Percentiles rank a stretch among this genome's conserved stretches.
Conservation (phyloP, 1,140 invertebrate genomes). For the Zaprionus taronus region DNA sequence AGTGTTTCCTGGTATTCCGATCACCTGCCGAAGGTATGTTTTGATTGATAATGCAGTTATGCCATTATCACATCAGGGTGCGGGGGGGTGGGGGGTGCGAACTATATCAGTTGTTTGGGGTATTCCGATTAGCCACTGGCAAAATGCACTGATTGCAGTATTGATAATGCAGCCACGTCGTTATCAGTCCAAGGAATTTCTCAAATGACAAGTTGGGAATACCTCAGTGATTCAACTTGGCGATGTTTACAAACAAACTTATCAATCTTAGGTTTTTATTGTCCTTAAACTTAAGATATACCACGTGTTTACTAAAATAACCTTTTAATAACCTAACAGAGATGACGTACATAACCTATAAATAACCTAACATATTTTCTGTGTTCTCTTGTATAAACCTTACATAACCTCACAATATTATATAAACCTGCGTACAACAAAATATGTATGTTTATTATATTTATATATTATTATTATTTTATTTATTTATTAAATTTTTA, state of each 20-base stretch:
- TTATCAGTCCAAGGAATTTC: background rate
- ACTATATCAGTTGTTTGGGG: background rate
- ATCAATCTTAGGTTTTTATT: background rate
- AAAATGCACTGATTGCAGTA: constrained; percentile 14
- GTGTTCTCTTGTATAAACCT: background rate
- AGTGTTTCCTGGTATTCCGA: constrained; percentile 1
- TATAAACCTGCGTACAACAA: background rate
- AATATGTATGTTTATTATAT: too few relatives aligned
- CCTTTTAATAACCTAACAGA: too few relatives aligned
- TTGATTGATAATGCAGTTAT: background rate
- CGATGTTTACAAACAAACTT: background rate
- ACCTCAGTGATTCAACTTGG: background rate
- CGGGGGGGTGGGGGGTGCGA: too few relatives aligned
- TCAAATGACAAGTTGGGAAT: background rate
- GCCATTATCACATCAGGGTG: background rate
- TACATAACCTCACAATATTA: background rate
- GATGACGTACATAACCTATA: too few relatives aligned
- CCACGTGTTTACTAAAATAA: too few relatives aligned
- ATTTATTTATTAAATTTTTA: too few relatives aligned
- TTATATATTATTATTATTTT: too few relatives aligned
- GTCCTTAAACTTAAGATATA: too few relatives aligned
- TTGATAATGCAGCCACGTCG: background rate
- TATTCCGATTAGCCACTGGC: constrained; percentile 22
- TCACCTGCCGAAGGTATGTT: background rate
- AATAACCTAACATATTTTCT: background rate